A percentile compares a stretch with the other conserved stretches of the same genome.
Evolutionary conservation across 2,888 invertebrate species (phyloP).

Genomic region (Eurytoma adleriae): DNA sequence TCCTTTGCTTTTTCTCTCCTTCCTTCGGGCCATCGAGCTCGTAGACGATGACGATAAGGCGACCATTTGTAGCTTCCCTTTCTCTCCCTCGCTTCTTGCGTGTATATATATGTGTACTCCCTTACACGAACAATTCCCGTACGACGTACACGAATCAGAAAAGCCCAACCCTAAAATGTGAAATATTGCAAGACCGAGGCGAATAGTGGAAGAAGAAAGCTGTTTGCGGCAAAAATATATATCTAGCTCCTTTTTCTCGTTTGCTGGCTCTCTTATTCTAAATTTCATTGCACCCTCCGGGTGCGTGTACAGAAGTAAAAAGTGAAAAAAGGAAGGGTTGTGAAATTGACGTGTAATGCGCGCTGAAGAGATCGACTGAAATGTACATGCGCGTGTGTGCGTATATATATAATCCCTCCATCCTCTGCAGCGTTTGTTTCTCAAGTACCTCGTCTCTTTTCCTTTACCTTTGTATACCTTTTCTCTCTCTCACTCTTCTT

Average conservation of each 20-base stretch:
- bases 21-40: constrained; percentile 10
- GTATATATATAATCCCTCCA: background rate
- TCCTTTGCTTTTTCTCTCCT: background rate
- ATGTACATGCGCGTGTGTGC: background rate
- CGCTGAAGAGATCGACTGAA: constrained; percentile 3
- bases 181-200: constrained; percentile 34
- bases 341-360: no score
- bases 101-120: background rate
- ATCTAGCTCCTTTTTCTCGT: background rate
- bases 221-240: background rate
- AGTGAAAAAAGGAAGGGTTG: background rate
- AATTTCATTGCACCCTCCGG: background rate
- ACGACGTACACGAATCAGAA: no score
- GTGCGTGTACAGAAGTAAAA: background rate
- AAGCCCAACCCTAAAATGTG: constrained; percentile 30
- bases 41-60: constrained; percentile 33
- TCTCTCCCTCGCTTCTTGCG: background rate
- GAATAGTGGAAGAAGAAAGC: background rate
- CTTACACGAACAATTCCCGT: background rate
- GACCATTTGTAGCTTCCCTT: constrained; percentile 39
- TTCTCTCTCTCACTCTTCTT: constrained; percentile 14
- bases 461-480: constrained; percentile 12
- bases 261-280: background rate
- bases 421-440: constrained; percentile 21
- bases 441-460: constrained; percentile 28